phyloP scores from a whole-genome alignment of 1,140 invertebrate genomes.

The Amyelois transitella region DNA sequence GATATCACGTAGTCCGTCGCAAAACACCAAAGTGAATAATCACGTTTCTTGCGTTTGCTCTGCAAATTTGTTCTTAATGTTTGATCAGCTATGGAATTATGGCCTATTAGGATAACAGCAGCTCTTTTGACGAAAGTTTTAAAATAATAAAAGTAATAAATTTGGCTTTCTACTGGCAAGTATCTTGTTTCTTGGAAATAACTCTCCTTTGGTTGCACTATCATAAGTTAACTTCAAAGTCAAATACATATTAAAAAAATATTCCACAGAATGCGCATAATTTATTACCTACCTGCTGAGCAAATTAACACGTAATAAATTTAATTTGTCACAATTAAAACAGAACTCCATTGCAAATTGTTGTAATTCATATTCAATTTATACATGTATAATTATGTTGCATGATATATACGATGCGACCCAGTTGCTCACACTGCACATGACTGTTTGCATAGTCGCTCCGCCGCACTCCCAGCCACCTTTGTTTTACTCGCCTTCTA shows the following conservation, averaged over 20 bases:
- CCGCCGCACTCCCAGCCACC: constrained; percentile 41
- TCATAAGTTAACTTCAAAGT: too few relatives aligned
- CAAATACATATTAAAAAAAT: too few relatives aligned
- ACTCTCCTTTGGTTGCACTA: too few relatives aligned
- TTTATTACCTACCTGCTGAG: too few relatives aligned
- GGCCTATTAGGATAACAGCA: neutral
- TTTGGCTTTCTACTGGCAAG: neutral
- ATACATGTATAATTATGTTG: constrained; percentile 47
- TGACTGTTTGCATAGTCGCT: constrained; percentile 47
- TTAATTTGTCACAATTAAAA: too few relatives aligned
- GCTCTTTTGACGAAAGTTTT: neutral
- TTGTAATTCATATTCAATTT: constrained; percentile 20
- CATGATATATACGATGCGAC: constrained; percentile 50
- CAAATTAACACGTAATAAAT: too few relatives aligned
- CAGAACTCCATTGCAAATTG: neutral
- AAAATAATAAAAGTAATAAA: neutral
- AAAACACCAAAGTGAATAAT: constrained; percentile 40
- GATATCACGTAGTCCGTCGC: constrained; percentile 38
- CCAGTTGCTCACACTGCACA: constrained; percentile 40
- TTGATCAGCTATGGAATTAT: neutral
- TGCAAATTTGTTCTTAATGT: constrained; percentile 23
- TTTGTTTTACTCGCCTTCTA: constrained; percentile 49
- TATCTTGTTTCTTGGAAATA: too few relatives aligned
- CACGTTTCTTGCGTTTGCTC: constrained; percentile 40
- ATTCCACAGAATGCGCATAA: too few relatives aligned